Conservation (phyloP, 2,113 vertebrate genomes). For the Odocoileus hemionus region DNA sequence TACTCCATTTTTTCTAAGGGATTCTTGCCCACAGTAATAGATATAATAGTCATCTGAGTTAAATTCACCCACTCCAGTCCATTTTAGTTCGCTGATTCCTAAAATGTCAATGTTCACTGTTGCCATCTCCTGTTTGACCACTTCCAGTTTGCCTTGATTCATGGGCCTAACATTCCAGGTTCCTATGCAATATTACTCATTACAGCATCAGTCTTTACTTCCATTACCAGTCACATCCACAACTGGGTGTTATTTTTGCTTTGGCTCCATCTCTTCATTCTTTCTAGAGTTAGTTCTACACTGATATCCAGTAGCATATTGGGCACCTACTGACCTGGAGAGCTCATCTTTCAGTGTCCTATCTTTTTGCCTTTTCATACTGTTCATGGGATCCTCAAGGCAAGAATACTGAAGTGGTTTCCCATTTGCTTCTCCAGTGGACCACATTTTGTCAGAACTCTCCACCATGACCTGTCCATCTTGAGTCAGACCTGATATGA, state of each 20-base stretch:
- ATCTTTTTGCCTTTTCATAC: background rate
- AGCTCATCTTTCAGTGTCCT: background rate
- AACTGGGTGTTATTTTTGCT: background rate
- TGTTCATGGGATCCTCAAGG: background rate
- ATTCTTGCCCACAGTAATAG: background rate
- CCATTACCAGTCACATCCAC: no score
- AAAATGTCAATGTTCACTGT: no score
- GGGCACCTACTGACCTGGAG: background rate
- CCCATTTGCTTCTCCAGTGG: background rate
- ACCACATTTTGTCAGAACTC: background rate
- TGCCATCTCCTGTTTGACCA: no score
- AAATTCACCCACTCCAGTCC: no score
- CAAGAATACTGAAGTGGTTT: background rate
- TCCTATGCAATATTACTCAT: no score
- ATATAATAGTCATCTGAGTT: background rate
- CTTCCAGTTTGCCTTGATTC: no score
- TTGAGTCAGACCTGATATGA: background rate
- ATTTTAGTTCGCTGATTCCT: no score
- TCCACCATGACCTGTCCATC: background rate
- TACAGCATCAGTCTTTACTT: no score
- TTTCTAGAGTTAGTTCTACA: background rate
- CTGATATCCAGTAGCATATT: background rate
- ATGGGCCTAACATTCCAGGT: no score
- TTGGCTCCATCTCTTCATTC: background rate
- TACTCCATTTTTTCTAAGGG: background rate